Conservation (phyloP, 2,888 invertebrate genomes). For the Allygus modestus region DNA sequence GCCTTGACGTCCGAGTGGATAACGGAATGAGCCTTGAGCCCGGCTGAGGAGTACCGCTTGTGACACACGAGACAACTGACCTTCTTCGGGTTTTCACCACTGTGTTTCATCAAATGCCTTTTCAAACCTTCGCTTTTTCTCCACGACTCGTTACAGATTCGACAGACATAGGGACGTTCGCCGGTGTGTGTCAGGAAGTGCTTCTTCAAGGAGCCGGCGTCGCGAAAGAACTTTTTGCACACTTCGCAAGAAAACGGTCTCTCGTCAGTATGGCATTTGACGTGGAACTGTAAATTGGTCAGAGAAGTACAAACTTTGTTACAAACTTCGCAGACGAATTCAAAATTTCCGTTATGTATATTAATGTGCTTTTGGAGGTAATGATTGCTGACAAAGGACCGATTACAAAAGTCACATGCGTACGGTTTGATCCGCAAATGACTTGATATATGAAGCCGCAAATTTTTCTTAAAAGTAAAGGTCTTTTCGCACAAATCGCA, state of each 20-base stretch:
- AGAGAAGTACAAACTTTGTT: conserved; percentile 18
- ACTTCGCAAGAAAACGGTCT: conserved; percentile 54
- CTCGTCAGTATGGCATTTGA: conserved; percentile 25
- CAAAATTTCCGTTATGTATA: conserved; percentile 69
- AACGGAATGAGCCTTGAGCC: conserved; percentile 14
- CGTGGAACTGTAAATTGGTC: conserved; percentile 11
- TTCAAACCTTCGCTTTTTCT: conserved; percentile 32
- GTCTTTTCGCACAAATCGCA: conserved; percentile 60
- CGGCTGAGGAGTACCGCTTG: not conserved
- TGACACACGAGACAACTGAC: conserved; percentile 22
- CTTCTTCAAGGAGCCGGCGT: conserved; percentile 30
- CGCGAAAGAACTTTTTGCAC: conserved; percentile 56
- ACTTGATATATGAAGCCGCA: conserved; percentile 40
- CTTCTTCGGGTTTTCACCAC: conserved; percentile 15
- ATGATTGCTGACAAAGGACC: conserved; percentile 68
- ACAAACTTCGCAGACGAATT: conserved; percentile 61
- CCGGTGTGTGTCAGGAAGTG: conserved; percentile 41
- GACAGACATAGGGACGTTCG: conserved; percentile 38
- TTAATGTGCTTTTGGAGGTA: conserved; percentile 69
- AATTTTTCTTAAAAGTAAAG: not conserved
- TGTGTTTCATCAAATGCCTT: conserved; percentile 16
- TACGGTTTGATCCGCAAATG: conserved; percentile 53
- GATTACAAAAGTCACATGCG: conserved; percentile 69
- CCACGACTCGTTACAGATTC: conserved; percentile 27
- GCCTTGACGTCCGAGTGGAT: conserved; percentile 37